Evolutionary conservation across 2,113 vertebrate genomes (phyloP).

Genomic region (Cygnus atratus): DNA sequence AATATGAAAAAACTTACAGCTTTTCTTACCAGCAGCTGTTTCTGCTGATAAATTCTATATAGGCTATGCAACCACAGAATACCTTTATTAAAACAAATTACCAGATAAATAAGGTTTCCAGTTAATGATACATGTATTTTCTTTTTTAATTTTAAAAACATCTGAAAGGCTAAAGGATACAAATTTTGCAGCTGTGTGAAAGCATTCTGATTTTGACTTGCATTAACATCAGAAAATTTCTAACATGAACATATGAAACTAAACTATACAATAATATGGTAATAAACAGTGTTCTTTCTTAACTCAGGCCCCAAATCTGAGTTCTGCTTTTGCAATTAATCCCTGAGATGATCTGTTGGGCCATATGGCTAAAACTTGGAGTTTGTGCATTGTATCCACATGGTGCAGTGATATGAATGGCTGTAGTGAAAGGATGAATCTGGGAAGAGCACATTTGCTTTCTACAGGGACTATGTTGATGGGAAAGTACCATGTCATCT

Average conservation of each 20-base stretch:
- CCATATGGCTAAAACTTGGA: no score
- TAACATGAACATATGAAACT: neutral
- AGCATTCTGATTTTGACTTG: neutral
- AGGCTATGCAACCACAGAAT: neutral
- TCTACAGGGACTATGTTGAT: neutral
- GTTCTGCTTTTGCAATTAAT: neutral
- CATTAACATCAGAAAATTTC: neutral
- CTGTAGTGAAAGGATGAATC: fast-evolving
- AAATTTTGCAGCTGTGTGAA: neutral
- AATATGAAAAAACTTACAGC: conserved; percentile 29
- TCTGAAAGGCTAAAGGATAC: neutral
- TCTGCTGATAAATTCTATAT: conserved; percentile 40
- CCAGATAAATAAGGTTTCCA: conserved; percentile 23
- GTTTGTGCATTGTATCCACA: neutral
- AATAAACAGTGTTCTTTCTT: neutral
- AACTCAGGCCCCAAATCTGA: neutral
- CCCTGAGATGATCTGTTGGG: neutral
- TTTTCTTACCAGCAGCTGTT: conserved; percentile 60
- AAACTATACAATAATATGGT: neutral
- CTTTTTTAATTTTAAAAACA: neutral
- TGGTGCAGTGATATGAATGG: no score
- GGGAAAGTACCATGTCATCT: neutral
- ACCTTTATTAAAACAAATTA: conserved; percentile 57
- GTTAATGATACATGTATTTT: neutral
- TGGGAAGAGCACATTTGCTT: neutral